Base-by-base conservation (phyloP, 2,888 invertebrate genomes). In the Drosophila buzzatii region DNA sequence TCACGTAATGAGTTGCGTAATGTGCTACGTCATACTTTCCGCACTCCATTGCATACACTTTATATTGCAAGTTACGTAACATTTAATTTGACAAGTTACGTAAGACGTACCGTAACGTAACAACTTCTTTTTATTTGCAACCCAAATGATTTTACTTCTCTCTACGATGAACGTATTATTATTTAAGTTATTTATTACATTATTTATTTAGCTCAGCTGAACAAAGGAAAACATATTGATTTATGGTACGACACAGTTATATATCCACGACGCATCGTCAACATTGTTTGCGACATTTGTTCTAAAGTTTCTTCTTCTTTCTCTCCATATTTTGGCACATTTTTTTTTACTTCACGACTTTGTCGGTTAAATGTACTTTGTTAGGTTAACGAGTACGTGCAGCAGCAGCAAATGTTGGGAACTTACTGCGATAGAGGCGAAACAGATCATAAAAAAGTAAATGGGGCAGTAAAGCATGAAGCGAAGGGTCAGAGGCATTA, bases 341-440 rank as follows among this genome's bases (percentile, higher is more conserved):
- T 85, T 85, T 20, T 20, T 20, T 27, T 85, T 85, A 52, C 68
- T 58, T 63, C 45, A 68, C 35, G 85, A 83, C 85, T 88, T 85
- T 85, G 74, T 74, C 71, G 58, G 81, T 72, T 64, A 67, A 77
- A 61, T 55, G 76, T 71, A 88, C 89, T 80, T 82, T 74, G 70
- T 80, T 55, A 49, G 62, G n/a, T 81, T 89, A 82, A 76, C 80
- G 77, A 79, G 52, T 72, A 69, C 80, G 83, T 70, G 62, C 67
- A 58, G 64, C 37, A 73, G 61, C 51, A 37, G 16, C 47, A 65
- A 74, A 73, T 73, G 63, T 49, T 57, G 4, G 10, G 35, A 52
- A 55, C 62, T 62, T 57, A 27, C 10, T 18, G n/a, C 27, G 37
- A 39, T 39, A 27, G 39, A 27, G 31, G 33, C 20, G 41, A 60